Percentiles rank a stretch among this genome's conserved stretches.
phyloP scores from a whole-genome alignment of 2,113 vertebrate genomes.

The Toxotes jaculatrix region DNA sequence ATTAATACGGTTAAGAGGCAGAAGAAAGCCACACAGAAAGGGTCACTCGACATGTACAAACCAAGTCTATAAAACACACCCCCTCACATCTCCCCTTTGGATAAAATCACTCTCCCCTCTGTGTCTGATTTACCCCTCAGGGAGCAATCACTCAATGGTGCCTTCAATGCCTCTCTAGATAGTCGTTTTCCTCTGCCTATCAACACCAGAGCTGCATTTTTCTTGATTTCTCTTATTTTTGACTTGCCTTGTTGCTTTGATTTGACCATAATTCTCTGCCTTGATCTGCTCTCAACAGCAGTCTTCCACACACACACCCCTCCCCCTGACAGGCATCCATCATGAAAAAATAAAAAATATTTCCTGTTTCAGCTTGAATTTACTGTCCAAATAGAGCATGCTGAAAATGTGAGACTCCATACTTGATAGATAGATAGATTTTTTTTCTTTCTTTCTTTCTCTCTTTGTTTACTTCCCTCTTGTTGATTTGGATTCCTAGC shows the following conservation, averaged over 20 bases:
- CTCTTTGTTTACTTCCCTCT: neutral
- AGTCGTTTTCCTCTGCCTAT: constrained; percentile 46
- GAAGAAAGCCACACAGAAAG: constrained; percentile 3
- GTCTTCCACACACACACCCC: neutral
- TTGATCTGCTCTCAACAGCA: constrained; percentile 24
- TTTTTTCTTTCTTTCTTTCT: neutral
- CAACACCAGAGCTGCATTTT: constrained; percentile 20
- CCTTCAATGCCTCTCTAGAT: constrained; percentile 39
- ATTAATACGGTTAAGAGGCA: constrained; percentile 8
- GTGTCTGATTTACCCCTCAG: constrained; percentile 45
- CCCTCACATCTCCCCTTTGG: constrained; percentile 11
- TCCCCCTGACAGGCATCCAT: constrained; percentile 27
- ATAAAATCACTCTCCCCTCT: neutral
- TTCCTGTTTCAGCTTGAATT: constrained; percentile 34
- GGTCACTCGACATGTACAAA: constrained; percentile 6
- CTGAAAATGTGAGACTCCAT: neutral
- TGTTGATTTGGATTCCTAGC: neutral
- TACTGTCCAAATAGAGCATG: neutral
- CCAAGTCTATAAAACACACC: constrained; percentile 29
- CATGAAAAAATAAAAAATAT: constrained; percentile 39
- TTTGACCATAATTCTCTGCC: constrained; percentile 33
- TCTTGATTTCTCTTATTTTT: constrained; percentile 25
- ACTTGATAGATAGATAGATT: neutral
- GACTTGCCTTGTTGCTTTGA: constrained; percentile 42
- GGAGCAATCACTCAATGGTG: constrained; percentile 47